Conservation (phyloP, 2,888 invertebrate genomes). For the Sussaba pulchella region DNA sequence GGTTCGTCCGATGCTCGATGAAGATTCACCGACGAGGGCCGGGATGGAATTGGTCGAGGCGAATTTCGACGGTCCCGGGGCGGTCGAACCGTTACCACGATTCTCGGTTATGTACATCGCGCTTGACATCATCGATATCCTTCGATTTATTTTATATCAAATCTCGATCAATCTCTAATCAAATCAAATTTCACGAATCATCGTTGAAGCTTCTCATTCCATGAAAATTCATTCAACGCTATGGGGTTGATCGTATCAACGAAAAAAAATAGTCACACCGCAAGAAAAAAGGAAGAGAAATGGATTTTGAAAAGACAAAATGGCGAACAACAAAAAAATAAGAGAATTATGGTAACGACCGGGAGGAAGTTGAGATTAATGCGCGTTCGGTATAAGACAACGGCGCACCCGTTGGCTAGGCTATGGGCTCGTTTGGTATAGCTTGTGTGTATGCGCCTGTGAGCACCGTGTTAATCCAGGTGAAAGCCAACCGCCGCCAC, state of each 20-base stretch:
- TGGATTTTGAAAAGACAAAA: too few relatives aligned
- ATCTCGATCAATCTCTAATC: background rate
- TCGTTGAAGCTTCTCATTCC: too few relatives aligned
- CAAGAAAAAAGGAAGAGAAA: too few relatives aligned
- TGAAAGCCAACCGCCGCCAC: slow-evolving; percentile 66
- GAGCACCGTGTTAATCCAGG: slow-evolving; percentile 65
- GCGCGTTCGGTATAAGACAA: slow-evolving; percentile 2
- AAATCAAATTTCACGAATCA: background rate
- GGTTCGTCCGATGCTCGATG: slow-evolving; percentile 48
- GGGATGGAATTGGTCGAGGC: slow-evolving; percentile 82
- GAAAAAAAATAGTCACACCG: too few relatives aligned
- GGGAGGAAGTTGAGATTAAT: slow-evolving; percentile 24
- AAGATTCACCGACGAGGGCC: slow-evolving; percentile 77
- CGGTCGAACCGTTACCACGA: slow-evolving; percentile 75
- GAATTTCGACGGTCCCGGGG: slow-evolving; percentile 72
- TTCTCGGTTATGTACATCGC: slow-evolving; percentile 80
- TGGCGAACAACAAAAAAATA: too few relatives aligned
- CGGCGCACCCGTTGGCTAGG: slow-evolving; percentile 7
- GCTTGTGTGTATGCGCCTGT: background rate
- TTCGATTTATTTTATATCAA: too few relatives aligned
- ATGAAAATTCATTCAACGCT: too few relatives aligned
- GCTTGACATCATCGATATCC: slow-evolving; percentile 74
- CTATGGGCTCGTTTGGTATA: background rate
- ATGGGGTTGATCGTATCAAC: too few relatives aligned
- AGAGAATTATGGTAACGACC: background rate